Conservation (phyloP, 1,140 invertebrate genomes). For the Drosophila oshimai region DNA sequence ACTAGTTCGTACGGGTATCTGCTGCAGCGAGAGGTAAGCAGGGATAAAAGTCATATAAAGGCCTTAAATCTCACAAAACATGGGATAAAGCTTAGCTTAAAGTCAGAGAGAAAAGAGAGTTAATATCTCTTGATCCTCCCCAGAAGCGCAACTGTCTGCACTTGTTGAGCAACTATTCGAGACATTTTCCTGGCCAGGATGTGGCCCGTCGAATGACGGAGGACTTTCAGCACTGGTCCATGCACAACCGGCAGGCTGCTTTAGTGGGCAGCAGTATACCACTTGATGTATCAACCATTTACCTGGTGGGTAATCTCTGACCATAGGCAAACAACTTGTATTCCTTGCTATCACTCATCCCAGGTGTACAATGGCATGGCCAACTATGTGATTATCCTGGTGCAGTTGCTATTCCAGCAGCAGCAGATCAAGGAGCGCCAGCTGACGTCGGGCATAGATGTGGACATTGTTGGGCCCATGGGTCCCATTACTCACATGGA, state of each 20-base stretch:
- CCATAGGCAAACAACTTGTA: no score
- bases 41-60: background rate
- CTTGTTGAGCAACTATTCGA: constrained; percentile 30
- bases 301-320: constrained; percentile 38
- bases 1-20: constrained; percentile 57
- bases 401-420: constrained; percentile 70
- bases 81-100: no score
- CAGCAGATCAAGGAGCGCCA: constrained; percentile 43
- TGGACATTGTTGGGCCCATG: constrained; percentile 46
- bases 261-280: constrained; percentile 34
- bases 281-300: constrained; percentile 49
- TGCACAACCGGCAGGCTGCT: constrained; percentile 55
- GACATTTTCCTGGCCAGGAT: constrained; percentile 14
- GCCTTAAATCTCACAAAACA: no score
- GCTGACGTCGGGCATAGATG: constrained; percentile 20
- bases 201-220: constrained; percentile 1
- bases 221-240: constrained; percentile 65
- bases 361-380: constrained; percentile 64
- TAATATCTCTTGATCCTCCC: background rate
- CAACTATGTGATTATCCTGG: constrained; percentile 69
- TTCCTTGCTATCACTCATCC: background rate
- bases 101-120: no score
- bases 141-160: constrained; percentile 59
- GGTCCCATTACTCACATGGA: constrained; percentile 21
- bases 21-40: constrained; percentile 52